Percentiles rank a stretch among this genome's conserved stretches.
These are phyloP conservation scores for Ciconia nigra DNA, from an alignment of 2,797 vertebrate species.

Conservation along the genomic window DNA sequence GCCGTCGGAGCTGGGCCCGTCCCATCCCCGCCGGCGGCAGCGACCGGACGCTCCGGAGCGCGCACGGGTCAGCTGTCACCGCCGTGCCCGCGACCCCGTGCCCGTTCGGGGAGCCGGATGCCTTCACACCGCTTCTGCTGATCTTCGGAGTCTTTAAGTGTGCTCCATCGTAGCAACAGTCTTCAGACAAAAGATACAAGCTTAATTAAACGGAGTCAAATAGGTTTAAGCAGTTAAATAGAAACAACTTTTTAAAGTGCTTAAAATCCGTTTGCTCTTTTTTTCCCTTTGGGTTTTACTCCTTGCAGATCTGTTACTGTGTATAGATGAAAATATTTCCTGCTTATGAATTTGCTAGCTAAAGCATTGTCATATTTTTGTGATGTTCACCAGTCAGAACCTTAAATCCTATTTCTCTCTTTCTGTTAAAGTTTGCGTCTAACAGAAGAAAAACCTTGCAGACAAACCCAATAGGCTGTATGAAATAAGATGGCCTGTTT, in stretches of 20 bases:
- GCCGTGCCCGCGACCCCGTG: too few species aligned
- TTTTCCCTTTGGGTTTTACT: background rate
- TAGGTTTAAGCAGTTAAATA: background rate
- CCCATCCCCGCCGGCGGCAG: too few species aligned
- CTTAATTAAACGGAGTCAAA: background rate
- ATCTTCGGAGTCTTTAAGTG: background rate
- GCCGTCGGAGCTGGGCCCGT: too few species aligned
- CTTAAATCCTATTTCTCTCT: background rate
- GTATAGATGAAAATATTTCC: background rate
- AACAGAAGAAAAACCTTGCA: background rate
- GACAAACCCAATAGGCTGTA: rapidly evolving
- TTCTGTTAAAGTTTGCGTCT: background rate
- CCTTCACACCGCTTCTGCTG: background rate
- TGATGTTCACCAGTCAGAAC: background rate
- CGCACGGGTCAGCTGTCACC: too few species aligned
- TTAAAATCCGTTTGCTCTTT: background rate
- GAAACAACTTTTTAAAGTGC: background rate
- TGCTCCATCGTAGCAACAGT: background rate
- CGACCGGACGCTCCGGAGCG: too few species aligned
- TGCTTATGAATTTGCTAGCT: background rate
- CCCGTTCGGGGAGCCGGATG: too few species aligned
- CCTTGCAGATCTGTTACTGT: background rate
- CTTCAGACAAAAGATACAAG: background rate
- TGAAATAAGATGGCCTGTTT: background rate
- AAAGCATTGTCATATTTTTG: background rate